phyloP scores from a whole-genome alignment of 2,888 invertebrate genomes.

The Augochlorella aurata region DNA sequence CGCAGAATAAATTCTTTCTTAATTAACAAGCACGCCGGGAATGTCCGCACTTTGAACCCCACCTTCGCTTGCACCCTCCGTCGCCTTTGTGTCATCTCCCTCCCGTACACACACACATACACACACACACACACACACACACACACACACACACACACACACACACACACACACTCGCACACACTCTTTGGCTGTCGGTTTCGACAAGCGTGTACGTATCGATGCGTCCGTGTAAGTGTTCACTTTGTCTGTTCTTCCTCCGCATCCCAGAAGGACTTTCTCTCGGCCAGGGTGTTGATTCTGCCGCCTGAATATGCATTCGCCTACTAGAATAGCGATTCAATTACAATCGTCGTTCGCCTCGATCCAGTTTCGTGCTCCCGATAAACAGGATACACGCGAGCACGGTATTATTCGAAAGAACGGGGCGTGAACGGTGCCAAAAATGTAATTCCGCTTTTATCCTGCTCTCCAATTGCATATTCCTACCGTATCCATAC shows the following conservation, averaged over 20 bases:
- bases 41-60: slow-evolving; percentile 16
- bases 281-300: slow-evolving; percentile 27
- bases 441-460: neutral
- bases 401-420: neutral
- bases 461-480: neutral
- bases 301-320: slow-evolving; percentile 40
- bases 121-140: too few species aligned
- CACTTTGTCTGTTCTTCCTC: slow-evolving; percentile 46
- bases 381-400: neutral
- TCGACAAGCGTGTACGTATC: neutral
- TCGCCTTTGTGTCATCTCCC: slow-evolving; percentile 17
- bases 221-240: neutral
- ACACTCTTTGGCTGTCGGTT: neutral
- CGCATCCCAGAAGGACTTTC: slow-evolving; percentile 20
- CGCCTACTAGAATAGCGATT: slow-evolving; percentile 47
- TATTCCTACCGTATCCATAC: neutral
- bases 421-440: neutral
- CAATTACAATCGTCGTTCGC: slow-evolving; percentile 43
- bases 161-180: too few species aligned
- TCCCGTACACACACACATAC: neutral
- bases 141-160: too few species aligned
- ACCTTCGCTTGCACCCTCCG: slow-evolving; percentile 1
- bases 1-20: neutral
- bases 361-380: slow-evolving; percentile 1
- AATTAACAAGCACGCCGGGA: slow-evolving; percentile 13